Evolutionary conservation across 2,797 vertebrate species (phyloP).

Genomic region (Spinus pinus): DNA sequence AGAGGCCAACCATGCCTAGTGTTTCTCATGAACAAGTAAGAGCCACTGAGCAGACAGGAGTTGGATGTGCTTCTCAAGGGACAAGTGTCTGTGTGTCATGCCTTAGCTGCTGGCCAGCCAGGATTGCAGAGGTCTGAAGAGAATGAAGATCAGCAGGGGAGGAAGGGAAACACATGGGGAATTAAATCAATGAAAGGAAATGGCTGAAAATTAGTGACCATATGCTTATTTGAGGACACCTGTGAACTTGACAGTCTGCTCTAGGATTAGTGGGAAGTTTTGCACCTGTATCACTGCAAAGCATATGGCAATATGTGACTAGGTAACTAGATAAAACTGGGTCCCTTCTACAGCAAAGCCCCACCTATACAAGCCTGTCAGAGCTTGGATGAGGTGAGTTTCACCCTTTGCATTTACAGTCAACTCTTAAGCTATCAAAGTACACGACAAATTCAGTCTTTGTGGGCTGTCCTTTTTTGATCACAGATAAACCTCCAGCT

Average conservation of each 20-base stretch:
- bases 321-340: not conserved
- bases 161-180: not conserved
- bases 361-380: not conserved
- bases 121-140: not conserved
- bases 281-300: not conserved
- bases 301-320: not conserved
- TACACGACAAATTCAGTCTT: not conserved
- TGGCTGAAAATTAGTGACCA: not conserved
- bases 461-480: not conserved
- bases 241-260: not conserved
- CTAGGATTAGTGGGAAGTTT: not conserved
- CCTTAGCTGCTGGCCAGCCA: not conserved
- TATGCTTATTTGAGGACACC: not conserved
- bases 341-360: not conserved
- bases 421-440: not conserved
- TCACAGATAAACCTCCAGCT: not conserved
- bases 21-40: not conserved
- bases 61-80: not conserved
- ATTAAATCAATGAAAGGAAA: not conserved
- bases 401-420: not conserved
- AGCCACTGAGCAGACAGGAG: not conserved
- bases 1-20: not conserved
- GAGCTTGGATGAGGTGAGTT: not conserved
- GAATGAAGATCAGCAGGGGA: not conserved
- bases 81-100: rapidly evolving